These are phyloP conservation scores for Chaenodraco wilsoni DNA, from an alignment of 2,797 vertebrate genomes.

Conservation along the genomic window DNA sequence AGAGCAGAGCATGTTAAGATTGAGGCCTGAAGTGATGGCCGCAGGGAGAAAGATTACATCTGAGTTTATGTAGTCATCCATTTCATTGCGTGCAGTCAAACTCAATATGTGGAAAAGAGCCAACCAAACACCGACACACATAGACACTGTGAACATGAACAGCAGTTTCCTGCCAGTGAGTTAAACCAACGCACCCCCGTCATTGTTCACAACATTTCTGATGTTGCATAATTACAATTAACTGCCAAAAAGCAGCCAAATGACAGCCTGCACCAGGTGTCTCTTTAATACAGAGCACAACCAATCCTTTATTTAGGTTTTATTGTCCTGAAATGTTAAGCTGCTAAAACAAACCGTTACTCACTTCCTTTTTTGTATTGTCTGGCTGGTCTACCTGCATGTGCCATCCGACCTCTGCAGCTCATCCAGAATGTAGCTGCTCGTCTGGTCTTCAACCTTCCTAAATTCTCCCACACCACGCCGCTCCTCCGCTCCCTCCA, in stretches of 20 bases:
- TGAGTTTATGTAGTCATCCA: not conserved
- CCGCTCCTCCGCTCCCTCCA: no score
- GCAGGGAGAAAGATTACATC: conserved; percentile 2
- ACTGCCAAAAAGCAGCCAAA: not conserved
- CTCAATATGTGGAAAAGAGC: not conserved
- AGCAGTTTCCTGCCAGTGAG: not conserved
- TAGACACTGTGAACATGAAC: not conserved
- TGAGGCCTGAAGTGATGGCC: conserved; percentile 16
- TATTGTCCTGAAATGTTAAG: not conserved
- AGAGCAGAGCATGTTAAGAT: conserved; percentile 32
- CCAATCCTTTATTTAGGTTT: not conserved
- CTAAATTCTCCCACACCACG: no score
- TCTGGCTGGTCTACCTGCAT: no score
- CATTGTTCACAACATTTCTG: not conserved
- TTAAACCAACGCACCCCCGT: rapidly evolving
- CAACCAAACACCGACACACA: not conserved
- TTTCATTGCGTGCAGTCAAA: not conserved
- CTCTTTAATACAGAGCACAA: not conserved
- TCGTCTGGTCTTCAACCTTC: no score
- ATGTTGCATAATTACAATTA: conserved; percentile 1
- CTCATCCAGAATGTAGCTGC: no score
- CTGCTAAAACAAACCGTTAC: not conserved
- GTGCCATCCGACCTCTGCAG: no score
- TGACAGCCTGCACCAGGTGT: not conserved
- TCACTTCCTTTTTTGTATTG: not conserved